Evolutionary conservation across 1,140 invertebrate genomes (phyloP).

Genomic region (Sitophilus oryzae): DNA sequence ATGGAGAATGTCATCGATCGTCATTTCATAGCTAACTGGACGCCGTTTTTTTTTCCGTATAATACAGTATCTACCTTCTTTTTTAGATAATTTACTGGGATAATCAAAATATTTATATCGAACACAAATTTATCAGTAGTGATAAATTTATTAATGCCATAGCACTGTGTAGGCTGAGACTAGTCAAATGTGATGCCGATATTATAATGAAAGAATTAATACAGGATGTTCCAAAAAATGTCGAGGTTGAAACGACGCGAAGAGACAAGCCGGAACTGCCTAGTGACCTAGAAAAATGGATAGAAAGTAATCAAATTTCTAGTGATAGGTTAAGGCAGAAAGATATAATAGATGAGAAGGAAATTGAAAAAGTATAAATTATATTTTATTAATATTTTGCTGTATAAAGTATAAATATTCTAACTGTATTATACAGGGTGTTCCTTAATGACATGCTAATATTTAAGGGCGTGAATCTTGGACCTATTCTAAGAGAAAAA

Average conservation of each 20-base stretch:
- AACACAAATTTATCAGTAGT: slow-evolving; percentile 75
- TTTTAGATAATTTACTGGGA: slow-evolving; percentile 76
- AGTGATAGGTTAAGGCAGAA: slow-evolving; percentile 41
- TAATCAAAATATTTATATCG: slow-evolving; percentile 75
- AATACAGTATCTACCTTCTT: neutral
- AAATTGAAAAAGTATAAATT: neutral
- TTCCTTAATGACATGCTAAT: no score
- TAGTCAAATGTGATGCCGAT: slow-evolving; percentile 64
- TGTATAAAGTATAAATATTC: no score
- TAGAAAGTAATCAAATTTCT: slow-evolving; percentile 64
- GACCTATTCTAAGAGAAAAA: no score
- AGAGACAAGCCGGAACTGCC: slow-evolving; percentile 55
- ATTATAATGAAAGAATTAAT: slow-evolving; percentile 36
- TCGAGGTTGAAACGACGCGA: slow-evolving; percentile 37
- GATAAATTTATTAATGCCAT: slow-evolving; percentile 79
- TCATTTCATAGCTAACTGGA: no score
- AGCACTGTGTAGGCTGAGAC: slow-evolving; percentile 66
- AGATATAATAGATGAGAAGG: slow-evolving; percentile 6
- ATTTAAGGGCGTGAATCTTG: no score
- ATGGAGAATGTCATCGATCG: no score
- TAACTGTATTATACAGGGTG: no score
- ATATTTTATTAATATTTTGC: no score
- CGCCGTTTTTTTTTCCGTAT: neutral
- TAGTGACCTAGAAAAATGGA: slow-evolving; percentile 56
- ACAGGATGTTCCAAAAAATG: slow-evolving; percentile 26